Conservation (phyloP, 2,113 vertebrate genomes). For the Opisthocomus hoazin region DNA sequence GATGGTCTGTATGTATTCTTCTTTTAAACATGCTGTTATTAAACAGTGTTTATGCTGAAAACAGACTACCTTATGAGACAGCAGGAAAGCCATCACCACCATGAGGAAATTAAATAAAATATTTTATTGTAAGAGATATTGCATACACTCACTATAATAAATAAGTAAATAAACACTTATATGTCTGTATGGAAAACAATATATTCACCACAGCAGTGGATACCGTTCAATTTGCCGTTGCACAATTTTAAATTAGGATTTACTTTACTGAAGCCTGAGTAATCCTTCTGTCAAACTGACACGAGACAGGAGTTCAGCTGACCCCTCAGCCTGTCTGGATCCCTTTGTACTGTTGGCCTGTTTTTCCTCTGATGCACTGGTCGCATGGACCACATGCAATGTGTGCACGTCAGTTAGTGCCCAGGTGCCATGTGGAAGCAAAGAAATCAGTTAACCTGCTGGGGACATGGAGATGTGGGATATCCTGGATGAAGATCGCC, state of each 20-base stretch:
- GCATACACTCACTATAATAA: background rate
- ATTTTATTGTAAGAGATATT: background rate
- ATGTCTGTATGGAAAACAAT: background rate
- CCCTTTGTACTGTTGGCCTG: background rate
- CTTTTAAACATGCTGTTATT: background rate
- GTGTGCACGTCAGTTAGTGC: background rate
- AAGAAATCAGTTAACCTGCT: background rate
- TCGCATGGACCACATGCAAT: background rate
- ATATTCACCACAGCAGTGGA: background rate
- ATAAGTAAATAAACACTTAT: background rate
- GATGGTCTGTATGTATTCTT: background rate
- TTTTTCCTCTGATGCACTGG: background rate
- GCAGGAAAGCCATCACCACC: background rate
- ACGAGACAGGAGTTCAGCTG: background rate
- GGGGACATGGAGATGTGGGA: background rate
- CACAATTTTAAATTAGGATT: background rate
- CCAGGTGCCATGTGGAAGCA: background rate
- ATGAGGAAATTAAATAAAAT: background rate
- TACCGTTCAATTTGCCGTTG: background rate
- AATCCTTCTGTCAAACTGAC: background rate
- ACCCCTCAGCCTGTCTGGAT: rapidly evolving
- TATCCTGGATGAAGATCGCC: background rate
- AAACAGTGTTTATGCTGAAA: background rate
- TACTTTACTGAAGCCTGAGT: background rate
- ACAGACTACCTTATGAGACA: background rate